Evolutionary conservation across 2,113 vertebrate species (phyloP).

Genomic region (Sardina pilchardus): DNA sequence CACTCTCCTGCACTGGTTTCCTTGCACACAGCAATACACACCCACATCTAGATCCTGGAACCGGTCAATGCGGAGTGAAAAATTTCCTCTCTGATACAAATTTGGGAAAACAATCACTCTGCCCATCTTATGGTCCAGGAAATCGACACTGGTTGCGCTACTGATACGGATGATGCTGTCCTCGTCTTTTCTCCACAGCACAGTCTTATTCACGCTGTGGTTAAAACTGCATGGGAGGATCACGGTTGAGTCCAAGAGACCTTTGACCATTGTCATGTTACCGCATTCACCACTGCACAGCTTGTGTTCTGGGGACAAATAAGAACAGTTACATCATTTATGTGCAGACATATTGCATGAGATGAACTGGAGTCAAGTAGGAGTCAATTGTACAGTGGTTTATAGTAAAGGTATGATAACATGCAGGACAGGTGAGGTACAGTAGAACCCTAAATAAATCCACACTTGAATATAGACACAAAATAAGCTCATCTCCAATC

Average conservation of each 20-base stretch:
- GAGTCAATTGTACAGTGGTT: too few relatives aligned
- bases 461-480: too few relatives aligned
- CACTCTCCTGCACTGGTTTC: slow-evolving; percentile 41
- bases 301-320: slow-evolving; percentile 18
- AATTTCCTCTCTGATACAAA: slow-evolving; percentile 56
- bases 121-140: slow-evolving; percentile 49
- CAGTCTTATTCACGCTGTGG: fast-evolving
- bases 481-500: too few relatives aligned
- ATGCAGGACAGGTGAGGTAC: too few relatives aligned
- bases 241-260: slow-evolving; percentile 51
- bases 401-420: too few relatives aligned
- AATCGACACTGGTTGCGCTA: slow-evolving; percentile 21
- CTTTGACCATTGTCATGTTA: background rate
- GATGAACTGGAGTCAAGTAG: background rate
- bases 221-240: slow-evolving; percentile 52
- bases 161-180: slow-evolving; percentile 35
- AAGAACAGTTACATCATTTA: slow-evolving; percentile 1
- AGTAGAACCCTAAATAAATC: too few relatives aligned
- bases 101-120: slow-evolving; percentile 60
- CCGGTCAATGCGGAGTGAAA: slow-evolving; percentile 59
- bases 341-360: background rate
- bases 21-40: slow-evolving; percentile 54
- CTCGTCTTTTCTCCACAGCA: background rate
- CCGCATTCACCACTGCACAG: slow-evolving; percentile 12
- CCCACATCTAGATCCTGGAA: slow-evolving; percentile 58